Conservation (phyloP, 2,113 vertebrate species). For the Sus scrofa region DNA sequence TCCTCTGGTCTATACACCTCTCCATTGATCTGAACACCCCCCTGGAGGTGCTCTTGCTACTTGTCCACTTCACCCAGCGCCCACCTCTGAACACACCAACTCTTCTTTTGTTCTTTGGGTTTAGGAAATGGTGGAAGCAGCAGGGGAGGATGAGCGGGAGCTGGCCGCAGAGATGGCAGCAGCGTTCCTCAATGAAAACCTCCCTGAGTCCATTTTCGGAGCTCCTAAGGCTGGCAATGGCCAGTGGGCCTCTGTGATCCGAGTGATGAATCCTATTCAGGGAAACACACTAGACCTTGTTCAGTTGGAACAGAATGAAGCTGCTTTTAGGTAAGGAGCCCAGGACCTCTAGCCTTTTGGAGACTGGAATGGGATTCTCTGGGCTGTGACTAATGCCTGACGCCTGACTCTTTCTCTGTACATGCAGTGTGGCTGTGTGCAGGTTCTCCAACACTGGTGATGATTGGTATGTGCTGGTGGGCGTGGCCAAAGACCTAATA, state of each 20-base stretch:
- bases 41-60: neutral
- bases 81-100: neutral
- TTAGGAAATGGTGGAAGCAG: conserved; percentile 99
- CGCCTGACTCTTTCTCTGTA: neutral
- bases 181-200: conserved; percentile 98
- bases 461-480: conserved; percentile 98
- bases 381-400: neutral
- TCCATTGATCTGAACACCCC: neutral
- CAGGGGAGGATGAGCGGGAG: conserved; percentile 97
- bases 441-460: conserved; percentile 95
- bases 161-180: conserved; percentile 99
- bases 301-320: conserved; percentile 98
- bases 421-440: conserved; percentile 94
- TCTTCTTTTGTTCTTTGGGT: neutral
- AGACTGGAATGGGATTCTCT: neutral
- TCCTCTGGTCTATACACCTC: neutral
- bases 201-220: conserved; percentile 97
- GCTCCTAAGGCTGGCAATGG: conserved; percentile 97
- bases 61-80: neutral
- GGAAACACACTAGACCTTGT: conserved; percentile 96
- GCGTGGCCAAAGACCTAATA: conserved; percentile 97
- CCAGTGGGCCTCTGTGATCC: conserved; percentile 98
- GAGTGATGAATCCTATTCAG: conserved; percentile 98
- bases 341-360: neutral
- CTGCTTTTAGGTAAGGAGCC: conserved; percentile 95